Evolutionary conservation across 2,797 vertebrate species (phyloP), one percentile per base, ranked within the genome.

Genomic region (Nannoperca australis): DNA sequence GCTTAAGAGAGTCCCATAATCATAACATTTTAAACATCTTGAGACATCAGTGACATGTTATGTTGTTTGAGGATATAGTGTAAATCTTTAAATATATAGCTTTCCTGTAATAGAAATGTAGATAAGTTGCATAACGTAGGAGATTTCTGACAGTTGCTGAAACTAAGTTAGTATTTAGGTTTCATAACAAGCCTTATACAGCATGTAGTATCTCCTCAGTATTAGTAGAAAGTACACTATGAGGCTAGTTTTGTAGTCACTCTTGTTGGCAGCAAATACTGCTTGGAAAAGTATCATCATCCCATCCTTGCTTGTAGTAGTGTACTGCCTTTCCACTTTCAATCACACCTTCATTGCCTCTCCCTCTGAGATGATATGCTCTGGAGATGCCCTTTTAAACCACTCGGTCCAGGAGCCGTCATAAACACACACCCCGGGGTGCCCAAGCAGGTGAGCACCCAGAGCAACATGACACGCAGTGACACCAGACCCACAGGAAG

Each of bases 361-460:
- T 63, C 87, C 62, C 86, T 96, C 96, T 0, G 97, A 95, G 82
- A 98, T 90, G 7, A 96, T 92, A 22, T 95, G 89, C 59, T 96
- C 95, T 0, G 96, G 93, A 0, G 95, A 91, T 0, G 97, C 96
- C 40, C 94, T 94, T 78, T 87, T 93, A 87, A 96, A 98, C 97
- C 98, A 99, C 82, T 99, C 98, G 0, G 84, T 91, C 98, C 98
- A 99, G 70, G 97, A 96, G n/a, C 98, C 98, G 0, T 99, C 97
- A 0, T 99, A 99, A 70, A 99, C 60, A 0, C 95, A 93, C 73
- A 96, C 95, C 0, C 95, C 96, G 0, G 95, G 91, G 83, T 97
- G 95, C 22, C 97, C 97, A 0, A 98, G 97, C 67, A 98, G 91
- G 86, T 96, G 95, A 65, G 98, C 98, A 0, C 96, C 97, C 81